Base-by-base conservation (phyloP, 2,888 invertebrate genomes). In the Mythimna loreyi region DNA sequence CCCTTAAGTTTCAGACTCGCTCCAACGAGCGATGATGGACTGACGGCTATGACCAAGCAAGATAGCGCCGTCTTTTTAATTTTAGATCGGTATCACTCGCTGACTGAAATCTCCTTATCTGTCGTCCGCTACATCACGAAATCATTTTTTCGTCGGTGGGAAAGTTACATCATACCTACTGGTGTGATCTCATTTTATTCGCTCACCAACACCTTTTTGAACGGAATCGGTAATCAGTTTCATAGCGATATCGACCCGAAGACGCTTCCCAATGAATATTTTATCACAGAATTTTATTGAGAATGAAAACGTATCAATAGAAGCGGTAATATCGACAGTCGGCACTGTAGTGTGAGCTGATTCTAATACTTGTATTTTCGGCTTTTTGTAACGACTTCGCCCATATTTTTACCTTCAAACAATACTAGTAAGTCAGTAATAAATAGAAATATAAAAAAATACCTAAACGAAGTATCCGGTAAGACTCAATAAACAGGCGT, bases 401-500 rank as follows among this genome's bases (percentile, higher is more conserved):
- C 5, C 6, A 53, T 19, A 53, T 57, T 45, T 74, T 33, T n/a
- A 40, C 33, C 53, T 64, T 36, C n/a, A 62, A 80, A 67, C 33
- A 63, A 67, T 47, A 64, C 45, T 25, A 50, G 49, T 50, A 45
- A 53, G 23, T 21, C 11, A 19, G 21, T 53, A 49, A 28, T 55
- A 64, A 57, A 70, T 9, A 56, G 40, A 74, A 72, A 66, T 21
- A 64, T 62, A 67, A 45, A 67, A 72, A 66, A 75, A 66, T 49
- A 60, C 23, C 69, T 58, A 62, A 66, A 53, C 61, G 53, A 68
- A 70, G 80, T 73, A 75, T 60, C 80, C 67, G 52, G 65, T 67
- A 67, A 67, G 67, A 70, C 79, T 75, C 82, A 83, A 87, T 85
- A 86, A 85, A 87, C 81, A 81, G 85, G 82, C 84, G 82, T 85